These are phyloP conservation scores for Xylota sylvarum DNA, from an alignment of 2,888 invertebrate genomes.

Conservation along the genomic window DNA sequence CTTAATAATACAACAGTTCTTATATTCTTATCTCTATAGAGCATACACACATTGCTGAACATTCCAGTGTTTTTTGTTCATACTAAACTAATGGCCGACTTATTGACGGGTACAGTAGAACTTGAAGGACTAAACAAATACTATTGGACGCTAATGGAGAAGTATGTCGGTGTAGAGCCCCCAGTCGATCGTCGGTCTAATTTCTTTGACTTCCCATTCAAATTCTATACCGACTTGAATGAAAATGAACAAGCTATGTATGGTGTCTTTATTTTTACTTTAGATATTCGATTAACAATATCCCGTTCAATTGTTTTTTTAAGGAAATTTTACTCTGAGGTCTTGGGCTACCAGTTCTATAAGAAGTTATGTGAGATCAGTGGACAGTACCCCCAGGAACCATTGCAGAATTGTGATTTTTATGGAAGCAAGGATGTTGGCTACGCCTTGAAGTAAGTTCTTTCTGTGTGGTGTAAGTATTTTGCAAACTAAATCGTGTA, in stretches of 20 bases:
- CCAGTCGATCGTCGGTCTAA: too few relatives aligned
- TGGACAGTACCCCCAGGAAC: constrained; percentile 81
- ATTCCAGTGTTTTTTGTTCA: constrained; percentile 87
- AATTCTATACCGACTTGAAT: too few relatives aligned
- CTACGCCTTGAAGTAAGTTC: constrained; percentile 86
- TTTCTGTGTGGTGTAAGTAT: too few relatives aligned
- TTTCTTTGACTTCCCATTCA: too few relatives aligned
- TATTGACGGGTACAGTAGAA: constrained; percentile 87
- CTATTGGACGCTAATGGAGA: constrained; percentile 88
- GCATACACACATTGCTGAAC: constrained; percentile 55
- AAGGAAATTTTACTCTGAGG: constrained; percentile 21
- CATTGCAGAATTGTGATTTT: constrained; percentile 92
- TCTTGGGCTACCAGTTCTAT: constrained; percentile 36
- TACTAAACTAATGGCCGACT: constrained; percentile 89
- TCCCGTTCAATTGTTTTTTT: background rate
- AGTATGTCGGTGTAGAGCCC: constrained; percentile 52
- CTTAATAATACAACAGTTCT: background rate
- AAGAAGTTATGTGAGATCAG: constrained; percentile 23
- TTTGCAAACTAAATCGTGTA: too few relatives aligned
- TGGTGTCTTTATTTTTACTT: background rate
- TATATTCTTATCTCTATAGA: background rate
- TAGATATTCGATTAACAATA: background rate
- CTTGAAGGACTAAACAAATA: constrained; percentile 88
- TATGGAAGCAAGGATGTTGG: constrained; percentile 92
- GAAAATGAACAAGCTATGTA: constrained; percentile 80